Conservation (phyloP, 2,888 invertebrate genomes). For the Phyllotreta striolata region DNA sequence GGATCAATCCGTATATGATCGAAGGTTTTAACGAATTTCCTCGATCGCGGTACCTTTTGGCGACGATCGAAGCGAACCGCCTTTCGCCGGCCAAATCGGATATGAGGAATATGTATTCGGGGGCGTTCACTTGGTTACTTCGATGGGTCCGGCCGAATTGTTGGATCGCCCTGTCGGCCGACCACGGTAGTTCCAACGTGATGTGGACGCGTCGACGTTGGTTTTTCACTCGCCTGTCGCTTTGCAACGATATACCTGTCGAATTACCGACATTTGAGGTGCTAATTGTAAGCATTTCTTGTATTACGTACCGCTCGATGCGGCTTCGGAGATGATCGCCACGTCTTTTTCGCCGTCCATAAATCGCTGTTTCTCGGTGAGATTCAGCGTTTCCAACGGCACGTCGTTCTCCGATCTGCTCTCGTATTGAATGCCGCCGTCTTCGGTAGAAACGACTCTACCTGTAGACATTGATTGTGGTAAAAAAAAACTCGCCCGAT, state of each 20-base stretch:
- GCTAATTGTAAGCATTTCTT: too few relatives aligned
- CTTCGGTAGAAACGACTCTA: conserved; percentile 89
- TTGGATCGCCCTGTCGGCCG: conserved; percentile 98
- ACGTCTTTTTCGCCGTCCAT: conserved; percentile 99
- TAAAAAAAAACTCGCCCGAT: not conserved
- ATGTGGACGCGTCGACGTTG: conserved; percentile 96
- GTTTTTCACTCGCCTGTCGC: conserved; percentile 93
- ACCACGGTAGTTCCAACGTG: conserved; percentile 98
- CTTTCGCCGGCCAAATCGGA: conserved; percentile 98
- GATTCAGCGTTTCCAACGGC: conserved; percentile 94
- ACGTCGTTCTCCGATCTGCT: conserved; percentile 94
- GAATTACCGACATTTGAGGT: too few relatives aligned
- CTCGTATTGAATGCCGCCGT: conserved; percentile 95
- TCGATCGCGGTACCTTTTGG: conserved; percentile 44
- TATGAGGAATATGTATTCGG: conserved; percentile 98
- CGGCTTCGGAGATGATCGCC: conserved; percentile 99
- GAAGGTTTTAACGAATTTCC: conserved; percentile 21
- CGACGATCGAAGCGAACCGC: conserved; percentile 62
- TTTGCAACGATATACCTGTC: conserved; percentile 83
- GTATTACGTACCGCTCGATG: conserved; percentile 89
- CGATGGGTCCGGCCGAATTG: conserved; percentile 83
- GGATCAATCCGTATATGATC: too few relatives aligned
- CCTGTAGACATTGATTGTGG: conserved; percentile 42
- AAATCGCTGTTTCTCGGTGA: conserved; percentile 86
- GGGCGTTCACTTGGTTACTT: conserved; percentile 89